Evolutionary conservation across 2,888 invertebrate species (phyloP).

Genomic region (Pachydiplax longipennis): DNA sequence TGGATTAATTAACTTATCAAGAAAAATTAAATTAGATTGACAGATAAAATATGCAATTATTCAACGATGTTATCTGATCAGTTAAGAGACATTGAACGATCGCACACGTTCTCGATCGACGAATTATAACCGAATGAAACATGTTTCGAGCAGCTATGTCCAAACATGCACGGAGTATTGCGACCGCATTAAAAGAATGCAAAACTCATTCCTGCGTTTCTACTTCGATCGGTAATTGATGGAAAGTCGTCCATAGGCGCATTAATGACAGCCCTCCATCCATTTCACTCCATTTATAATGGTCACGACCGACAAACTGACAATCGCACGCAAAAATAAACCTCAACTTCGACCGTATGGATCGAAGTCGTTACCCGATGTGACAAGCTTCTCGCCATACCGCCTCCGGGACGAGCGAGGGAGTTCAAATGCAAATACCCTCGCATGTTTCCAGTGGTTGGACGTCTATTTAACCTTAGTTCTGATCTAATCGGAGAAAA

Average conservation of each 20-base stretch:
- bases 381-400: background rate
- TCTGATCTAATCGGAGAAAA: constrained; percentile 14
- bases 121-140: no score
- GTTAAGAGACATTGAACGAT: no score
- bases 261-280: background rate
- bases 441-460: background rate
- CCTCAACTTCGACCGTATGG: background rate
- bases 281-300: background rate
- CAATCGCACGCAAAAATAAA: background rate
- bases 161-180: no score
- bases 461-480: constrained; percentile 31
- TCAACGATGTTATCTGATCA: no score
- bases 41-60: no score
- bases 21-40: no score
- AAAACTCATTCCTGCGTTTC: background rate
- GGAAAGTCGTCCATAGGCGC: background rate
- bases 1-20: no score
- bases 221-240: background rate
- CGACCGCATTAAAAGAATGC: background rate
- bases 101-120: no score
- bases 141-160: no score
- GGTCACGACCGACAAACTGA: background rate
- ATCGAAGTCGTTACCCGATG: constrained; percentile 18
- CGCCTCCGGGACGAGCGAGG: background rate
- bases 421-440: constrained; percentile 22